phyloP scores from a whole-genome alignment of 2,888 invertebrate genomes.

The Chloroclysta siterata region DNA sequence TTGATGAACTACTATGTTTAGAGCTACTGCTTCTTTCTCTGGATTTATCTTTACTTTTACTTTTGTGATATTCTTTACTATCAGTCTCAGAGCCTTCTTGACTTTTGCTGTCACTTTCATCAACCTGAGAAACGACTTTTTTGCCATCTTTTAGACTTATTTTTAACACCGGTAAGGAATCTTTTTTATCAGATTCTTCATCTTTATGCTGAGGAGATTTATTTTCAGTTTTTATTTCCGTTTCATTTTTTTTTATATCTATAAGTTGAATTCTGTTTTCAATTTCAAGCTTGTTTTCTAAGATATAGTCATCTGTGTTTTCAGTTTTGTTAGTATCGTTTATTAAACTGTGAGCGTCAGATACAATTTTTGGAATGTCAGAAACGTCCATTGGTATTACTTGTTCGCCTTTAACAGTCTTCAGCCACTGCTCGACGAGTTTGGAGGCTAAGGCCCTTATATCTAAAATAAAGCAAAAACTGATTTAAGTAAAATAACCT shows the following conservation, averaged over 20 bases:
- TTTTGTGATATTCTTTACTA: constrained; percentile 65
- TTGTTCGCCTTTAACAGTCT: constrained; percentile 92
- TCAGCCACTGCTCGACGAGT: constrained; percentile 95
- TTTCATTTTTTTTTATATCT: constrained; percentile 24
- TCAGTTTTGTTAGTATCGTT: constrained; percentile 47
- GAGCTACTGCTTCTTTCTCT: constrained; percentile 70
- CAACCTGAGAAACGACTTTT: constrained; percentile 87
- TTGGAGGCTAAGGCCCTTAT: constrained; percentile 91
- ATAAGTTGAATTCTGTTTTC: constrained; percentile 29
- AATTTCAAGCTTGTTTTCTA: constrained; percentile 36
- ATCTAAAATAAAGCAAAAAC: constrained; percentile 76
- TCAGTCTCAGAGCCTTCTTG: constrained; percentile 64
- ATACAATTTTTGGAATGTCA: constrained; percentile 72
- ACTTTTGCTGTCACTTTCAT: constrained; percentile 64
- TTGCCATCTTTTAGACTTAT: constrained; percentile 90
- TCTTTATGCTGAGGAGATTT: constrained; percentile 41
- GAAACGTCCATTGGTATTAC: constrained; percentile 70
- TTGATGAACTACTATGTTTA: constrained; percentile 58
- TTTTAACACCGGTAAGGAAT: constrained; percentile 80
- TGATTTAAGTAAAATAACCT: constrained; percentile 15
- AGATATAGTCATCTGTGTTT: constrained; percentile 40
- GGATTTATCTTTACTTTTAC: constrained; percentile 77
- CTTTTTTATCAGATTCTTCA: constrained; percentile 43
- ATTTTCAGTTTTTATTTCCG: constrained; percentile 31
- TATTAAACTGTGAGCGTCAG: constrained; percentile 57